phyloP scores from a whole-genome alignment of 1,140 invertebrate genomes.

The Neuroterus valhalla region DNA sequence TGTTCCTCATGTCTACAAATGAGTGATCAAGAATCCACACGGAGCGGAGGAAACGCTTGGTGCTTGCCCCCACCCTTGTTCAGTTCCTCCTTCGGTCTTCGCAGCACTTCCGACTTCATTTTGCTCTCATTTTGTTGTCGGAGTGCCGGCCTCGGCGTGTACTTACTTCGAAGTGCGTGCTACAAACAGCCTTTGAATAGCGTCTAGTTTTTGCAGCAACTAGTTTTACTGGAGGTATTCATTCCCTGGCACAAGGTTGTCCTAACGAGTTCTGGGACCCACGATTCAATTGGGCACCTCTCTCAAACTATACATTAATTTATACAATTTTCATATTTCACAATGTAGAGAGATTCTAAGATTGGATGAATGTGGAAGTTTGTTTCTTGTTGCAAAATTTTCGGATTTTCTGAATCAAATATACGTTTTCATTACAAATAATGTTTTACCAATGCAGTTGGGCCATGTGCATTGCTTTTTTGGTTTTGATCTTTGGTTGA shows the following conservation, averaged over 20 bases:
- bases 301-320: background rate
- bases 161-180: conserved; percentile 46
- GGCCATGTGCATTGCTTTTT: no score
- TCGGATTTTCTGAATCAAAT: no score
- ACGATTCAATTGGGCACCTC: conserved; percentile 15
- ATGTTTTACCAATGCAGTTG: no score
- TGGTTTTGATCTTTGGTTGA: no score
- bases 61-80: conserved; percentile 45
- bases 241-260: conserved; percentile 45
- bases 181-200: conserved; percentile 67
- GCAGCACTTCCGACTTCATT: conserved; percentile 51
- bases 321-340: no score
- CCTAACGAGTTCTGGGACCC: conserved; percentile 34
- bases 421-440: no score
- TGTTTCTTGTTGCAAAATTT: no score
- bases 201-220: conserved; percentile 68
- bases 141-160: conserved; percentile 49
- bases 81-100: conserved; percentile 35
- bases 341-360: no score
- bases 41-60: conserved; percentile 41
- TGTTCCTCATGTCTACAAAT: conserved; percentile 7
- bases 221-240: conserved; percentile 65
- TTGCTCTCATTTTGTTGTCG: conserved; percentile 55
- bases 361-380: no score
- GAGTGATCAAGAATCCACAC: background rate